phyloP scores from a whole-genome alignment of 2,888 invertebrate genomes.

The Congeria kusceri region DNA sequence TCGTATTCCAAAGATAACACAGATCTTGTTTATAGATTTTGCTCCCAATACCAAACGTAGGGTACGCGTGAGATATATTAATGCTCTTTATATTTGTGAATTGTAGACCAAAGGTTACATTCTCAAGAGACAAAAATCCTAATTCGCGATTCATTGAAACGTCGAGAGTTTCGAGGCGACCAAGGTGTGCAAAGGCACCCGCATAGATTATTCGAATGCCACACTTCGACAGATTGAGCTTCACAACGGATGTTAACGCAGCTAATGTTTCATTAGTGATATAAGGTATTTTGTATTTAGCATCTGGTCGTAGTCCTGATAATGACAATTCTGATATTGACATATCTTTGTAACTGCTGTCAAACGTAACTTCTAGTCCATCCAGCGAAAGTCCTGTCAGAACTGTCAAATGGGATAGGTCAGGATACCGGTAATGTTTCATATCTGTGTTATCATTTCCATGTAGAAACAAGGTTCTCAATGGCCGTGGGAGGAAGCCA shows the following conservation, averaged over 20 bases:
- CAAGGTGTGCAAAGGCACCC: constrained; percentile 19
- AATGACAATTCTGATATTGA: neutral
- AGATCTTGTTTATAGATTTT: constrained; percentile 30
- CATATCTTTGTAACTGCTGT: neutral
- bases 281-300: neutral
- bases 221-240: constrained; percentile 22
- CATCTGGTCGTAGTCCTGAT: neutral
- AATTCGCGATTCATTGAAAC: constrained; percentile 34
- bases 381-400: constrained; percentile 4
- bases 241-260: neutral
- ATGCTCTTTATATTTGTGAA: constrained; percentile 37
- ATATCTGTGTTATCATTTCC: no score
- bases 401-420: neutral
- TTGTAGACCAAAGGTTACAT: constrained; percentile 48
- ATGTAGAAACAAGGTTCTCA: neutral
- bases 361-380: neutral
- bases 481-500: neutral
- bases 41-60: constrained; percentile 38
- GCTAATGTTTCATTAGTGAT: constrained; percentile 26
- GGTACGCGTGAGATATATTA: constrained; percentile 31
- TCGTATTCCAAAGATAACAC: constrained; percentile 45
- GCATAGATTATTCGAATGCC: constrained; percentile 16
- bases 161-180: constrained; percentile 22
- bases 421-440: neutral
- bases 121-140: constrained; percentile 31